Conservation (phyloP, 2,113 vertebrate genomes). For the Platichthys stellatus region DNA sequence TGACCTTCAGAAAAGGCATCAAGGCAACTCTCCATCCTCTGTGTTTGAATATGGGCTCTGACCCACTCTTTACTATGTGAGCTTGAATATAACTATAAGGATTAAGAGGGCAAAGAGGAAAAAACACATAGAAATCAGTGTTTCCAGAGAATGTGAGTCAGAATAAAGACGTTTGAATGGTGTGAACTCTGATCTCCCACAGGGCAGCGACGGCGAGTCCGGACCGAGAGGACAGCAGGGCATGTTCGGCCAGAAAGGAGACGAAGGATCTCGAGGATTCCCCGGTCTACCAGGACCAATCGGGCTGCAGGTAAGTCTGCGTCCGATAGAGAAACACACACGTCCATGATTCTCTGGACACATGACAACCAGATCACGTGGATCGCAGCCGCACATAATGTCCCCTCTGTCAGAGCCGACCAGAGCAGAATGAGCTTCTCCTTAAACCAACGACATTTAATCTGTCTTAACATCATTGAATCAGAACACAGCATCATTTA, state of each 20-base stretch:
- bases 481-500: slow-evolving; percentile 71
- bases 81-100: slow-evolving; percentile 8
- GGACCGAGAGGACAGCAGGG: slow-evolving; percentile 97
- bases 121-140: neutral
- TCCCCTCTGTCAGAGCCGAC: slow-evolving; percentile 26
- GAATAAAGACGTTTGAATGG: slow-evolving; percentile 36
- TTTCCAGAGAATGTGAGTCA: slow-evolving; percentile 4
- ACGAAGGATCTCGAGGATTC: slow-evolving; percentile 95
- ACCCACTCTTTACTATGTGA: neutral
- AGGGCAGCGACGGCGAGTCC: slow-evolving; percentile 95
- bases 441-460: slow-evolving; percentile 54
- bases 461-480: slow-evolving; percentile 57
- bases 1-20: slow-evolving; percentile 35
- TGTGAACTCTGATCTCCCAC: slow-evolving; percentile 43
- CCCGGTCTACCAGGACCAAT: slow-evolving; percentile 95
- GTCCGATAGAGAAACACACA: neutral
- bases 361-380: slow-evolving; percentile 26
- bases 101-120: slow-evolving; percentile 35
- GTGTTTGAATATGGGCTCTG: neutral
- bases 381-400: slow-evolving; percentile 9
- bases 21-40: slow-evolving; percentile 10
- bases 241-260: slow-evolving; percentile 99
- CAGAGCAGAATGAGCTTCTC: slow-evolving; percentile 46
- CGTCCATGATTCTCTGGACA: neutral
- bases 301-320: slow-evolving; percentile 89